Base-by-base conservation (phyloP, 2,113 vertebrate species). In the Nanorana parkeri region DNA sequence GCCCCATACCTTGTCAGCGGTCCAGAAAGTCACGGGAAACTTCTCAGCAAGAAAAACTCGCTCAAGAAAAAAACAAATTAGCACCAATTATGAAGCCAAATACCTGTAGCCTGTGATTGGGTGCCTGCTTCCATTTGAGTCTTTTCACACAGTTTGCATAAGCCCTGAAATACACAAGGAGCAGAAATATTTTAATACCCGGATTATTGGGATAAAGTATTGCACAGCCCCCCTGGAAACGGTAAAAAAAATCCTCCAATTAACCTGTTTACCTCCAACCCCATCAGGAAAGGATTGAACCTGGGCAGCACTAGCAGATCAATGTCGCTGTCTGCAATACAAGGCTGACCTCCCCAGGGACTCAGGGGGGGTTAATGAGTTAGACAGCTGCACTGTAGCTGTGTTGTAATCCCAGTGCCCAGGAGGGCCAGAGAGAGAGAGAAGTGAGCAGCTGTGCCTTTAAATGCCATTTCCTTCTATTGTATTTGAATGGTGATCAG, bases 391-490 rank as follows among this genome's bases (percentile, higher is more conserved):
- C 32, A 86, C 83, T 73, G 87, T 87, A 3, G 88, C 88, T 86
- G 88, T 81, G 21, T 89, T 83, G 87, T 79, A 74, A 83, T 61
- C 88, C 91, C 88, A 78, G 84, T 89, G 81, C 89, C 91, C 87
- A 88, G 20, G 86, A 92, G 91, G 93, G 68, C 88, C 90, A 73
- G 68, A 41, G 32, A 64, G 56, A 13, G 19, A 83, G 36, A 63
- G 89, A 88, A 84, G 77, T 13, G 89, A 90, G 93, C 89, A 91
- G 90, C 96, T 95, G 96, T 94, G 94, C 92, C 96, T 96, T 96
- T 96, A 97, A 98, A 95, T 92, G 93, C 93, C 90, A 95, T 98
- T 99, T 98, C 97, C 97, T 96, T 94, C 94, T 91, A 98, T 98
- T 97, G 97, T 98, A 94, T 95, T 94, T 93, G 91, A 94, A 94